These are phyloP conservation scores for Podarcis lilfordi DNA, from an alignment of 2,797 vertebrate species.

Conservation along the genomic window DNA sequence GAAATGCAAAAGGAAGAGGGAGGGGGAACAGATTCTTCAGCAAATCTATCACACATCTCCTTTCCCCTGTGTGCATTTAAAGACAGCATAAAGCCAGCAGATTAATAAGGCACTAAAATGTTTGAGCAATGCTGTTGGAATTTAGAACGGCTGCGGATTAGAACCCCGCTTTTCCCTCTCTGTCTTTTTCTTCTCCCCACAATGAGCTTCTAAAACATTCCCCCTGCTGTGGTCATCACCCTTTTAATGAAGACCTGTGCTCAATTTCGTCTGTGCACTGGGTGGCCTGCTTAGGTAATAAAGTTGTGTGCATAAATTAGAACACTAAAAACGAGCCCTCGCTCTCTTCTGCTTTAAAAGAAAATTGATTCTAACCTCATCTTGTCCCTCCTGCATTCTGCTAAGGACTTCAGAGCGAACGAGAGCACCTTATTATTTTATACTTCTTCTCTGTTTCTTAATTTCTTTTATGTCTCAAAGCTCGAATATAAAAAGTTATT, in stretches of 20 bases:
- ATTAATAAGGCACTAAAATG: slow-evolving; percentile 55
- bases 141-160: slow-evolving; percentile 16
- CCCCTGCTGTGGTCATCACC: slow-evolving; percentile 19
- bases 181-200: background rate
- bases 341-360: background rate
- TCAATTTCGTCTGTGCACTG: slow-evolving; percentile 20
- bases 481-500: background rate
- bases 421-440: background rate
- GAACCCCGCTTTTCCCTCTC: background rate
- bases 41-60: slow-evolving; percentile 55
- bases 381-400: slow-evolving; percentile 18
- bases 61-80: slow-evolving; percentile 44
- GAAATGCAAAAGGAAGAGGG: slow-evolving; percentile 50
- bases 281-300: background rate
- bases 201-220: slow-evolving; percentile 36
- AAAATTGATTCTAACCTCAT: slow-evolving; percentile 27
- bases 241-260: slow-evolving; percentile 34
- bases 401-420: background rate
- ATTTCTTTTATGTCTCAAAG: background rate
- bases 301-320: slow-evolving; percentile 2
- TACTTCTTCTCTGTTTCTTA: background rate
- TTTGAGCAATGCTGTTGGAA: slow-evolving; percentile 37
- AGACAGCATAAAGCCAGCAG: slow-evolving; percentile 53
- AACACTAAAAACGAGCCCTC: background rate
- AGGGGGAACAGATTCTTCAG: slow-evolving; percentile 43